Conservation (phyloP, 2,797 vertebrate genomes). For the Aulostomus chinensis region DNA sequence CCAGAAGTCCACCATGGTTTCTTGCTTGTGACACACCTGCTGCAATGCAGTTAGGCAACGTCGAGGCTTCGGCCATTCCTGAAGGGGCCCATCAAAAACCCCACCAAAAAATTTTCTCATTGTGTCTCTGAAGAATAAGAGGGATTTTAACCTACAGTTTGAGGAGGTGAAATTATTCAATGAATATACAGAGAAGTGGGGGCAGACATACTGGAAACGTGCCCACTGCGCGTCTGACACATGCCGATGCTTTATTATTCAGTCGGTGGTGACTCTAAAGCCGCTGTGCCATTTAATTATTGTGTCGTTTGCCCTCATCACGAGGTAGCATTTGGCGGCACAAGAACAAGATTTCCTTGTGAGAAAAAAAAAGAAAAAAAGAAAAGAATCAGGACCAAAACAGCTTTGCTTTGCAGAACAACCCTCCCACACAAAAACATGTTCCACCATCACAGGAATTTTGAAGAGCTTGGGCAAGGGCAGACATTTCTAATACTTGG, state of each 20-base stretch:
- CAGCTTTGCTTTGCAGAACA: conserved; percentile 82
- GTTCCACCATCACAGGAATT: conserved; percentile 80
- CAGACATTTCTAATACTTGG: conserved; percentile 75
- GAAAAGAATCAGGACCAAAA: conserved; percentile 73
- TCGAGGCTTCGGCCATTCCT: neutral
- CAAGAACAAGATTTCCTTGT: conserved; percentile 70
- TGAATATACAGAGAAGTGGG: too few species aligned
- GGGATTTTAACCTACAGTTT: conserved; percentile 7
- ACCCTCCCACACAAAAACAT: conserved; percentile 84
- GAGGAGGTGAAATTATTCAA: neutral
- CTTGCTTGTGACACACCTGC: conserved; percentile 30
- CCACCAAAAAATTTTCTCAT: conserved; percentile 36
- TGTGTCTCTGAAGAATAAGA: too few species aligned
- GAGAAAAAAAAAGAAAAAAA: conserved; percentile 39
- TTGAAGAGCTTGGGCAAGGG: conserved; percentile 73
- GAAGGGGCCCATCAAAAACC: conserved; percentile 42
- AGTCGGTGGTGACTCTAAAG: neutral
- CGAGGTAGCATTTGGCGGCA: conserved; percentile 67
- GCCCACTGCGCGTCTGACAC: neutral
- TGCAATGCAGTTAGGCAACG: conserved; percentile 21
- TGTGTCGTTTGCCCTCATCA: conserved; percentile 65
- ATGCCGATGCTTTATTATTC: neutral
- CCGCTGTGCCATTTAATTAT: conserved; percentile 32
- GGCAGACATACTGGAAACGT: conserved; percentile 12
- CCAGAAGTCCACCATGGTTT: conserved; percentile 19